Evolutionary conservation across 2,113 vertebrate species (phyloP).

Genomic region (Xenopus borealis): DNA sequence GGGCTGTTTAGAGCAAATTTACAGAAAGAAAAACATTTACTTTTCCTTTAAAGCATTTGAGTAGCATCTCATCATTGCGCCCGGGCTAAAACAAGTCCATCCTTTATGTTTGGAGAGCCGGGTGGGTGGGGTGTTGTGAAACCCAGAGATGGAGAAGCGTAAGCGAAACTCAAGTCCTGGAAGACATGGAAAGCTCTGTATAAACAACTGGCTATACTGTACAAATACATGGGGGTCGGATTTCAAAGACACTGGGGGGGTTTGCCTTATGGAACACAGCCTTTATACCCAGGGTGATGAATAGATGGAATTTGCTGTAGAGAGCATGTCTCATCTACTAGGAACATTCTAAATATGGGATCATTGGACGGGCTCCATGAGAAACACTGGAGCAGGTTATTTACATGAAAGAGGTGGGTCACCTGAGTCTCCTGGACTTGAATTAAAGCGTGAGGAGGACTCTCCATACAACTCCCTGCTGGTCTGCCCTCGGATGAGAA

Average conservation of each 20-base stretch:
- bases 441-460: too few species aligned
- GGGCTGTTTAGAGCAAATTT: too few species aligned
- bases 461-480: too few species aligned
- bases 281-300: not conserved
- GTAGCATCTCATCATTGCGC: not conserved
- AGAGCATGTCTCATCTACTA: not conserved
- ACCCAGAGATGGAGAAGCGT: not conserved
- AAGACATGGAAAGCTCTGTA: too few species aligned
- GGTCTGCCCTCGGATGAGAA: too few species aligned
- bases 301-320: not conserved
- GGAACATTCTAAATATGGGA: conserved; percentile 13
- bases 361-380: conserved; percentile 17
- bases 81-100: not conserved
- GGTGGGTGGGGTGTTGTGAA: too few species aligned
- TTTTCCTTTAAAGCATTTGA: not conserved
- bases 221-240: not conserved
- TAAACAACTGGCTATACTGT: too few species aligned
- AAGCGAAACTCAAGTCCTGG: too few species aligned
- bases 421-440: conserved; percentile 18
- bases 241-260: not conserved
- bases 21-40: too few species aligned
- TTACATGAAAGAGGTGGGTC: conserved; percentile 6
- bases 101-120: too few species aligned
- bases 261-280: not conserved
- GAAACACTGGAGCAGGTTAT: conserved; percentile 8